These are phyloP conservation scores for Trilocha varians DNA, from an alignment of 2,888 invertebrate genomes.

Conservation along the genomic window DNA sequence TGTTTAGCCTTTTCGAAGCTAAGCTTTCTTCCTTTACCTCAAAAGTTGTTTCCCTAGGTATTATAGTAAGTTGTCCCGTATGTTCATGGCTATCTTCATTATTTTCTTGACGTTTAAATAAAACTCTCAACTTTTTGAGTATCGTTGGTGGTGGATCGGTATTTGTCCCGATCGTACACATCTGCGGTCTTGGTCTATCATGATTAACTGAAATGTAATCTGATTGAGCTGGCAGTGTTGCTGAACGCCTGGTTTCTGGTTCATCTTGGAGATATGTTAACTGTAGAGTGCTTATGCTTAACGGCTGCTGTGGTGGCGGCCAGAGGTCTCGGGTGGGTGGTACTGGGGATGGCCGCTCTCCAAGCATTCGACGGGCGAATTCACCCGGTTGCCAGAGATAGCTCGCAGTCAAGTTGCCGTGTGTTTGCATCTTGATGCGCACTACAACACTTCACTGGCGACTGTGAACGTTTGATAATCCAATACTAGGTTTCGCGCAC, in stretches of 20 bases:
- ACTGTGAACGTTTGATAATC: conserved; percentile 49
- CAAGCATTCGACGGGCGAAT: conserved; percentile 58
- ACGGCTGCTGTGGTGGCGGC: conserved; percentile 49
- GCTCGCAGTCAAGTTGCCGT: conserved; percentile 62
- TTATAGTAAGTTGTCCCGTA: conserved; percentile 41
- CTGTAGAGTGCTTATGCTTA: conserved; percentile 63
- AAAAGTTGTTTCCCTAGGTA: conserved; percentile 42
- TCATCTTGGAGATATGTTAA: conserved; percentile 59
- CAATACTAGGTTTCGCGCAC: conserved; percentile 59
- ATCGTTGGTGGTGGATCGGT: conserved; percentile 54
- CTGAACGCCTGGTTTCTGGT: conserved; percentile 37
- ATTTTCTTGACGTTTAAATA: conserved; percentile 36
- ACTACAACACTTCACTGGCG: conserved; percentile 42
- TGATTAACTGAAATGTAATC: conserved; percentile 34
- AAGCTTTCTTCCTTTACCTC: conserved; percentile 42
- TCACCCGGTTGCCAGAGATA: conserved; percentile 68
- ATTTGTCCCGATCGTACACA: conserved; percentile 60
- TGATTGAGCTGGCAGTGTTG: conserved; percentile 46
- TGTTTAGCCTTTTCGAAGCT: conserved; percentile 40
- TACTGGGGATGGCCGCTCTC: conserved; percentile 58
- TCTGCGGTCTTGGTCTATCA: conserved; percentile 29
- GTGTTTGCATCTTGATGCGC: conserved; percentile 60
- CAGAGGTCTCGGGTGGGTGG: conserved; percentile 62
- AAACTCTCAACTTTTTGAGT: conserved; percentile 30
- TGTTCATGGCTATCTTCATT: conserved; percentile 31